Evolutionary conservation across 2,113 vertebrate species (phyloP).

Genomic region (Eudyptes chrysolophus): DNA sequence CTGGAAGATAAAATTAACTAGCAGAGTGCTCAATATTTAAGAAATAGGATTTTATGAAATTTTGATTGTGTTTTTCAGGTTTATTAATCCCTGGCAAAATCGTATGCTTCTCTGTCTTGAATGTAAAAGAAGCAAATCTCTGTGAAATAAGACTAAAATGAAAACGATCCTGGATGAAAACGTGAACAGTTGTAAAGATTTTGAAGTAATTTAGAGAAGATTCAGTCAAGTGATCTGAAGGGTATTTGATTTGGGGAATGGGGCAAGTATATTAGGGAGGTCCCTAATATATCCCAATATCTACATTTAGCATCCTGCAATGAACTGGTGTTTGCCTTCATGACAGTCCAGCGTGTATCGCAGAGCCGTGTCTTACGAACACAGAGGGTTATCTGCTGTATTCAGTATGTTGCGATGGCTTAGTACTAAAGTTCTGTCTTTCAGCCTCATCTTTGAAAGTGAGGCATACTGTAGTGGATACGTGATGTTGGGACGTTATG

Average conservation of each 20-base stretch:
- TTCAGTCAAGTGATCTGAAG: not conserved
- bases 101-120: not conserved
- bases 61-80: not conserved
- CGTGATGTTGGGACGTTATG: not conserved
- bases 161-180: not conserved
- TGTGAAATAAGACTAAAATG: not conserved
- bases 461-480: not conserved
- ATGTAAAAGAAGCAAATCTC: not conserved
- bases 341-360: fast-evolving
- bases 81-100: not conserved
- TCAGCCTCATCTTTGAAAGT: not conserved
- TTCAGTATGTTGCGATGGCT: not conserved
- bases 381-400: not conserved
- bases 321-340: not conserved
- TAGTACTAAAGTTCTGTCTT: not conserved
- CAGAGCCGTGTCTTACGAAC: not conserved
- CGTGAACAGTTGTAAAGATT: not conserved
- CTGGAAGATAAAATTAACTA: not conserved
- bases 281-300: not conserved
- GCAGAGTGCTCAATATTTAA: not conserved
- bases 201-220: not conserved
- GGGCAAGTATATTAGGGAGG: not conserved
- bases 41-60: not conserved
- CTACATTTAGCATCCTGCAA: not conserved
- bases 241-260: not conserved